A percentile compares a stretch with the other conserved stretches of the same genome.
Evolutionary conservation across 2,888 invertebrate species (phyloP).

Genomic region (Acanthosepion esculentum): DNA sequence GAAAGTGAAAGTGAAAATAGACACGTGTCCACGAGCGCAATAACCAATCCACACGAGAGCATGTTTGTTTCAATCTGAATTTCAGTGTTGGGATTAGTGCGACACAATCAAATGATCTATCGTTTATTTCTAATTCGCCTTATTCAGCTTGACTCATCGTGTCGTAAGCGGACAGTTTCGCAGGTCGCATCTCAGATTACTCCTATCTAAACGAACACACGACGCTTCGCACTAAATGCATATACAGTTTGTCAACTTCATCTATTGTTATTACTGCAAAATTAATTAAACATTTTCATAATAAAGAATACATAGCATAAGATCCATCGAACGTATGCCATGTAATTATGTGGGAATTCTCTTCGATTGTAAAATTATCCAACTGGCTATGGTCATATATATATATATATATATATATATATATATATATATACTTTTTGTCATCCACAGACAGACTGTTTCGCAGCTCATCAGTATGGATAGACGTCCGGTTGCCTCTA

Average conservation of each 20-base stretch:
- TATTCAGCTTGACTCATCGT: background rate
- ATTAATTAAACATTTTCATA: background rate
- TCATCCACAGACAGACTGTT: too few relatives aligned
- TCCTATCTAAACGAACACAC: background rate
- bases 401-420: too few relatives aligned
- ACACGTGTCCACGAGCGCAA: background rate
- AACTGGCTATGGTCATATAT: too few relatives aligned
- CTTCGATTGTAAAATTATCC: background rate
- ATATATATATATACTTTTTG: too few relatives aligned
- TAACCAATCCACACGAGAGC: background rate
- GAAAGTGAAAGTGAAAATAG: background rate
- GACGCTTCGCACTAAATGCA: background rate
- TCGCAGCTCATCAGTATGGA: too few relatives aligned
- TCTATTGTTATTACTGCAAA: background rate
- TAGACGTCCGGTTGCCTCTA: too few relatives aligned
- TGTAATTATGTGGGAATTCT: background rate
- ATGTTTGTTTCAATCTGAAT: background rate
- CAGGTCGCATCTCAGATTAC: background rate
- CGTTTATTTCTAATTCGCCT: background rate
- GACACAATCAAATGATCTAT: background rate
- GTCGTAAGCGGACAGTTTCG: background rate
- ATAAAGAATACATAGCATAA: background rate
- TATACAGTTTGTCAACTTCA: background rate
- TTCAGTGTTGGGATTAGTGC: slow-evolving; percentile 6
- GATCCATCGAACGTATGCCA: background rate